A percentile compares a stretch with the other conserved stretches of the same genome.
These are phyloP conservation scores for Lophochroa leadbeateri DNA, from an alignment of 2,113 vertebrate species.

Conservation along the genomic window DNA sequence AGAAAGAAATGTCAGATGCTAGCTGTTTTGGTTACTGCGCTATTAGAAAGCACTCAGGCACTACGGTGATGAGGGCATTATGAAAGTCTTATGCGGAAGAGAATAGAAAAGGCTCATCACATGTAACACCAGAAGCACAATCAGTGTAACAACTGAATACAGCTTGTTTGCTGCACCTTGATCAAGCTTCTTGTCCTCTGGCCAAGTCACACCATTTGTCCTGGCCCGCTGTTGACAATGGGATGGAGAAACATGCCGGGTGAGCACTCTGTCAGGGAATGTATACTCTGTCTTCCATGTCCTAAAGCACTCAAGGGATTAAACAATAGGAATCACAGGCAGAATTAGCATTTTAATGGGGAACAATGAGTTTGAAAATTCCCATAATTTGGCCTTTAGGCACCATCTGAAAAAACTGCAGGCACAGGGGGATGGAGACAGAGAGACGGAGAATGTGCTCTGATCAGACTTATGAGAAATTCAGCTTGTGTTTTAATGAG, in stretches of 20 bases:
- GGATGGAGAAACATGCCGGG: not conserved
- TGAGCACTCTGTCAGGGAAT: constrained; percentile 6
- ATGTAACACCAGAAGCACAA: not conserved
- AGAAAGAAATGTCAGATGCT: not conserved
- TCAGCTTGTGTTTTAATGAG: constrained; percentile 50
- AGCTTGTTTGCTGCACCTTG: not conserved
- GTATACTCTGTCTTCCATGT: constrained; percentile 38
- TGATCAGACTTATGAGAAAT: constrained; percentile 55
- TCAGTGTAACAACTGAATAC: not conserved
- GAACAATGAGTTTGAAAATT: constrained; percentile 65
- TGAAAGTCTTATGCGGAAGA: not conserved
- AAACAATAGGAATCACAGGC: constrained; percentile 59
- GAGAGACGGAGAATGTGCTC: not conserved
- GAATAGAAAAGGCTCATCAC: not conserved
- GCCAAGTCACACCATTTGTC: constrained; percentile 30
- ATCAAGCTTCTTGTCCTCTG: not conserved
- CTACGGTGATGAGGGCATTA: not conserved
- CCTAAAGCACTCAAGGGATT: constrained; percentile 57
- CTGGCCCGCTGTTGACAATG: not conserved
- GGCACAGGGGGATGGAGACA: not conserved
- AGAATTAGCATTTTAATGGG: constrained; percentile 72
- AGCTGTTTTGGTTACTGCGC: not conserved
- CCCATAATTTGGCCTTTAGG: constrained; percentile 61
- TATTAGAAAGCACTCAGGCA: not conserved
- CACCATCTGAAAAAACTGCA: constrained; percentile 30